phyloP scores from a whole-genome alignment of 2,888 invertebrate species.

The Pyrochroa serraticornis region DNA sequence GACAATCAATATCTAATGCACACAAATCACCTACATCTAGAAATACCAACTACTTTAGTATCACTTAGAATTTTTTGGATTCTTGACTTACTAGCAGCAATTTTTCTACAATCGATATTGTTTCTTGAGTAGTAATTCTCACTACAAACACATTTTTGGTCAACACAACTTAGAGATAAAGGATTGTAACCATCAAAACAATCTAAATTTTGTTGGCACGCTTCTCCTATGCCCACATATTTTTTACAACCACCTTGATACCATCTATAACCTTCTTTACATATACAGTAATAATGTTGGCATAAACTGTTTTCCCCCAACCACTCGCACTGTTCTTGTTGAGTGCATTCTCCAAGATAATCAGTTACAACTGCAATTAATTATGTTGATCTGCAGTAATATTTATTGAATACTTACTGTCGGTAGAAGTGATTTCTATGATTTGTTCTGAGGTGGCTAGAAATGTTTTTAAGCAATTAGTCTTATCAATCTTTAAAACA shows the following conservation, averaged over 20 bases:
- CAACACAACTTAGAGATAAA: constrained; percentile 33
- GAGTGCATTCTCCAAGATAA: constrained; percentile 35
- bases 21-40: constrained; percentile 25
- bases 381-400: constrained; percentile 2
- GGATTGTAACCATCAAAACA: constrained; percentile 39
- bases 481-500: background rate
- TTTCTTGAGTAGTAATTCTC: constrained; percentile 38
- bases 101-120: constrained; percentile 37
- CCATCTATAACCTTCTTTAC: constrained; percentile 38
- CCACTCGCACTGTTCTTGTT: constrained; percentile 38
- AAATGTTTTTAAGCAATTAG: no score
- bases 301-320: constrained; percentile 37
- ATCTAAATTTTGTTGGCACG: constrained; percentile 26
- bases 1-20: constrained; percentile 39
- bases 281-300: constrained; percentile 35
- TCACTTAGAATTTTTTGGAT: constrained; percentile 16
- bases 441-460: no score
- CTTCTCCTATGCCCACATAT: constrained; percentile 34
- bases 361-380: constrained; percentile 36
- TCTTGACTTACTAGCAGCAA: constrained; percentile 20
- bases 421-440: no score
- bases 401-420: background rate
- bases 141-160: constrained; percentile 34
- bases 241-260: constrained; percentile 38
- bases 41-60: constrained; percentile 5